These are phyloP conservation scores for Sebastolobus altivelis DNA, from an alignment of 2,797 vertebrate genomes.

Conservation along the genomic window DNA sequence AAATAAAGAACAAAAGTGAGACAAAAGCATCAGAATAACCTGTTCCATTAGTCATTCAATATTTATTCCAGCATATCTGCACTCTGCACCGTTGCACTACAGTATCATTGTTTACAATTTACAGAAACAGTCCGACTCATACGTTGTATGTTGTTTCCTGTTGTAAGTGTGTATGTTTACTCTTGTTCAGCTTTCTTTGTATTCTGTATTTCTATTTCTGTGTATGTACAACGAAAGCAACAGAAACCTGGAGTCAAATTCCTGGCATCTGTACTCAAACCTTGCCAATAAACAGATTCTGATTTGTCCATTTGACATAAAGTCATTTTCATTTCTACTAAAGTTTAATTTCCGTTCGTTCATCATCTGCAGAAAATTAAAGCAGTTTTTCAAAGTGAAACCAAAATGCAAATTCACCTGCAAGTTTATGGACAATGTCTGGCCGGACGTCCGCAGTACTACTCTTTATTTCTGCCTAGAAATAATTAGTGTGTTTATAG, in stretches of 20 bases:
- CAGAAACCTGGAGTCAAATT: too few species aligned
- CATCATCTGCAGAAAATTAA: slow-evolving; percentile 4
- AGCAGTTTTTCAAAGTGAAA: slow-evolving; percentile 25
- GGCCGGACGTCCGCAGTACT: background rate
- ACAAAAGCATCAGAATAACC: background rate
- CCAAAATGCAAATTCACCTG: slow-evolving; percentile 44
- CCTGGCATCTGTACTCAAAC: too few species aligned
- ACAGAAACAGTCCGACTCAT: background rate
- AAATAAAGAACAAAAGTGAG: background rate
- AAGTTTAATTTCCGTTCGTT: slow-evolving; percentile 32
- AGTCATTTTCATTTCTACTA: slow-evolving; percentile 1
- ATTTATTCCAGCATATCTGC: background rate
- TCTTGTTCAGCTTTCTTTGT: too few species aligned
- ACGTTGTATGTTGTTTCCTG: background rate
- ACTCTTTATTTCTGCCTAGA: slow-evolving; percentile 52
- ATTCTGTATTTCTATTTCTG: too few species aligned
- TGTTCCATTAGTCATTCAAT: background rate
- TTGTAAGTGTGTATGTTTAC: background rate
- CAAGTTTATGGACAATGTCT: slow-evolving; percentile 26
- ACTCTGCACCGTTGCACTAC: background rate
- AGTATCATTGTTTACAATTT: background rate
- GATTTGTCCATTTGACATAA: slow-evolving; percentile 3
- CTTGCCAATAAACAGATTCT: background rate
- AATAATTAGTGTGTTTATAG: slow-evolving; percentile 69
- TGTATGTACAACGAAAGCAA: background rate